Base-by-base conservation (phyloP, 2,113 vertebrate genomes). In the Macquaria australasica region DNA sequence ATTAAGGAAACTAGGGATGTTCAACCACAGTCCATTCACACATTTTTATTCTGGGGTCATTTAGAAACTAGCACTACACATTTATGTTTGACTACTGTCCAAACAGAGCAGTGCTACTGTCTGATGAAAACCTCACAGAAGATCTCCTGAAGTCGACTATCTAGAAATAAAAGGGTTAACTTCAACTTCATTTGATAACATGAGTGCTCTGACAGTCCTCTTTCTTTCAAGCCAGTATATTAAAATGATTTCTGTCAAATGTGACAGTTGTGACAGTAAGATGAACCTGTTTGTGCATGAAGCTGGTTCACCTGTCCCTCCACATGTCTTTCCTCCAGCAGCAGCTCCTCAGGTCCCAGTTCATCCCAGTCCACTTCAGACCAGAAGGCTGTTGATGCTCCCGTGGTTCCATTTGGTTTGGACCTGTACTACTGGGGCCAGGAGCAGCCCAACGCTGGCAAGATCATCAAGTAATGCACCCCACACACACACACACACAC, bases 361-460 rank as follows among this genome's bases (percentile, higher is more conserved):
- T 62, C 87, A 2, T 79, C 77, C 7, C 77, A 73, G 59, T 73
- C 75, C 84, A 92, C 81, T 78, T 92, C 92, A 55, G 91, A 89
- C 0, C 92, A 93, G 77, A 94, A 96, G 79, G 73, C 88, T 50
- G 86, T 87, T 7, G 94, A 92, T 50, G 97, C 95, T 8, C 98
- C 98, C 0, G 62, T 98, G 6, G 91, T 99, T 82, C 96, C 98
- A 1, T 99, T 98, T 50, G 98, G 97, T 60, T 87, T 97, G 81
- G 98, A 99, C 76, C 95, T 99, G 62, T 97, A 97, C 89, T 96
- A 97, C 94, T 99, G 98, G 98, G 98, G 97, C 72, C 86, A 97
- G 93, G 97, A 99, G 69, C 96, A 96, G 87, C 96, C 94, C 11
- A 92, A 76, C 12, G 89, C 96, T 3, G 96, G 97, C 50, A 97